These are phyloP conservation scores for Oncopodura yosiiana DNA, from an alignment of 1,140 invertebrate species.

Conservation along the genomic window DNA sequence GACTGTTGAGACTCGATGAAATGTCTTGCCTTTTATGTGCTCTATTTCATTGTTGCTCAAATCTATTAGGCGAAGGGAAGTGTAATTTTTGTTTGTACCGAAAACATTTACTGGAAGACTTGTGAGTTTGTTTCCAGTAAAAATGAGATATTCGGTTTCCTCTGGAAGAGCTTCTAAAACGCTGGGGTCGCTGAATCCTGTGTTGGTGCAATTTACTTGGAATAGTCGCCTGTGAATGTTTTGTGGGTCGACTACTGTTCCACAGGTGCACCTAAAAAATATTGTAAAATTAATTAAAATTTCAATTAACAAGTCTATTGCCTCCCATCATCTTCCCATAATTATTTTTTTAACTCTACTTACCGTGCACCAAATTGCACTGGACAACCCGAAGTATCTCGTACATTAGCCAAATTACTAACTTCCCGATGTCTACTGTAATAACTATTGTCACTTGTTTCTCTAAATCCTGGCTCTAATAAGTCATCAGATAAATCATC, in stretches of 20 bases:
- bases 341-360: too few species aligned
- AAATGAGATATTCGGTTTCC: slow-evolving; percentile 60
- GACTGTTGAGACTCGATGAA: slow-evolving; percentile 62
- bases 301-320: too few species aligned
- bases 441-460: too few species aligned
- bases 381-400: slow-evolving; percentile 35
- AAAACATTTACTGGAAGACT: slow-evolving; percentile 62
- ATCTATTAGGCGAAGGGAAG: slow-evolving; percentile 55
- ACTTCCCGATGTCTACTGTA: too few species aligned
- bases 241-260: too few species aligned
- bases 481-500: too few species aligned
- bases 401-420: too few species aligned
- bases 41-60: slow-evolving; percentile 66
- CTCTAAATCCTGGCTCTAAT: too few species aligned
- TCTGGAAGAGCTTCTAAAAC: slow-evolving; percentile 54
- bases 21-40: slow-evolving; percentile 63
- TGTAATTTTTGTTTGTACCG: slow-evolving; percentile 51
- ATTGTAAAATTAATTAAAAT: too few species aligned
- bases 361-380: slow-evolving; percentile 35
- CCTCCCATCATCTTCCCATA: too few species aligned
- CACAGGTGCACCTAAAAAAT: slow-evolving; percentile 39
- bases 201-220: slow-evolving; percentile 63
- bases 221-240: slow-evolving; percentile 46
- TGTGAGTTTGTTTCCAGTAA: slow-evolving; percentile 58
- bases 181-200: slow-evolving; percentile 48